Percentiles rank a stretch among this genome's conserved stretches.
Evolutionary conservation across 2,888 invertebrate genomes (phyloP).

Genomic region (Drosophila anceps): DNA sequence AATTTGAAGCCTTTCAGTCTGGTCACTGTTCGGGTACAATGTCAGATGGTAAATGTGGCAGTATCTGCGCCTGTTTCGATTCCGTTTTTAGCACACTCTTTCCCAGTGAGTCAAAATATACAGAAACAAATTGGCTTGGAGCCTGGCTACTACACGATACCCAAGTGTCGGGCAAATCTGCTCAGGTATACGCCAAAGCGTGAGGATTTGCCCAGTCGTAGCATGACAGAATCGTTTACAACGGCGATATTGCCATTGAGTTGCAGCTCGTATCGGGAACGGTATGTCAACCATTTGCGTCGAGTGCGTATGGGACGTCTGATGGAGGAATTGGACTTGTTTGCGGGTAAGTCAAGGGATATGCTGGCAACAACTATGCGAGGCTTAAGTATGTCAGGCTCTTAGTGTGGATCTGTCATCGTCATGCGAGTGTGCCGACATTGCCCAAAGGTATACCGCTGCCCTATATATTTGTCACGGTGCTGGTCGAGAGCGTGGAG

Average conservation of each 20-base stretch:
- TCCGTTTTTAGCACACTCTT: neutral
- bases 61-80: neutral
- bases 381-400: constrained; percentile 82
- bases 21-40: constrained; percentile 61
- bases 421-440: constrained; percentile 88
- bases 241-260: constrained; percentile 89
- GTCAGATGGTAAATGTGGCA: constrained; percentile 50
- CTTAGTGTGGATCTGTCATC: constrained; percentile 91
- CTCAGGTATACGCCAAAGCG: constrained; percentile 86
- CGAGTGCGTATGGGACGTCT: constrained; percentile 89
- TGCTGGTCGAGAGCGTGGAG: constrained; percentile 89
- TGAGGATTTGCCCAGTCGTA: constrained; percentile 88
- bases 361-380: neutral
- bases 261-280: constrained; percentile 87
- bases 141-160: constrained; percentile 85
- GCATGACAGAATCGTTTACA: constrained; percentile 89
- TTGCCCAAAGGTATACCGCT: constrained; percentile 86
- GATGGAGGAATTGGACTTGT: constrained; percentile 91
- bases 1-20: constrained; percentile 25
- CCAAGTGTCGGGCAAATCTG: constrained; percentile 86
- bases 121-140: constrained; percentile 77
- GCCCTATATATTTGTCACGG: constrained; percentile 90
- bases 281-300: constrained; percentile 88
- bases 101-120: constrained; percentile 70
- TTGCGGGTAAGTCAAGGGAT: constrained; percentile 84